Evolutionary conservation across 2,888 invertebrate genomes (phyloP), one percentile per base, ranked within the genome.

Genomic region (Cheilosia pagana): DNA sequence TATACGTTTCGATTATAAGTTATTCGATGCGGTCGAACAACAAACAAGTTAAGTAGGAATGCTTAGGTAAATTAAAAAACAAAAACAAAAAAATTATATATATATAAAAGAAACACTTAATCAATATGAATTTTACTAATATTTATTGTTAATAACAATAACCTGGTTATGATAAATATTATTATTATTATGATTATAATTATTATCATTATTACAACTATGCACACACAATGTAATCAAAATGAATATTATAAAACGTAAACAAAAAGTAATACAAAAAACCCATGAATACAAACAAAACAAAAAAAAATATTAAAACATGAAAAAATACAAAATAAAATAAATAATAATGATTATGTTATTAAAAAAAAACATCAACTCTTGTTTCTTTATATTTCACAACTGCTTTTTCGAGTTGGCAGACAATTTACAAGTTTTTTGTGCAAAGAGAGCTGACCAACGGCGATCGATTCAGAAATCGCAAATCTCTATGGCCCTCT

Each of bases 211-310:
- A 81, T 71, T 62, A 57, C 48, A 60, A 81, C 55, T 81, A 76
- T 81, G 60, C 81, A 68, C 79, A 82, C 79, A 65, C 53, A 77
- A 71, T 83, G 79, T 85, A 85, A 78, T 82, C 71, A 65, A 65
- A 59, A 65, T 28, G 14, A 62, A 60, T 50, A 82, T 65, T 71
- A 28, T 28, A 67, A 71, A 82, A 67, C 59, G 14, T 41, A 70
- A 68, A 79, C 21, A 52, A 59, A 50, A 48, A 62, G 7, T 43
- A 60, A 59, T 16, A 43, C 19, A 57, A 23, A 52, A 65, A 35
- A 60, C 3, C 16, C 57, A 50, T 8, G 35, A 50, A 48, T 6
- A 59, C 35, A 14, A 67, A 48, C 2, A 55, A 63, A 31, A 72
- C 4, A 59, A 77, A 77, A 70, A 59, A 77, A 77, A 70, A 70